A percentile compares a stretch with the other conserved stretches of the same genome.
Conservation (phyloP, 2,888 invertebrate species). For the Conomelus anceps region DNA sequence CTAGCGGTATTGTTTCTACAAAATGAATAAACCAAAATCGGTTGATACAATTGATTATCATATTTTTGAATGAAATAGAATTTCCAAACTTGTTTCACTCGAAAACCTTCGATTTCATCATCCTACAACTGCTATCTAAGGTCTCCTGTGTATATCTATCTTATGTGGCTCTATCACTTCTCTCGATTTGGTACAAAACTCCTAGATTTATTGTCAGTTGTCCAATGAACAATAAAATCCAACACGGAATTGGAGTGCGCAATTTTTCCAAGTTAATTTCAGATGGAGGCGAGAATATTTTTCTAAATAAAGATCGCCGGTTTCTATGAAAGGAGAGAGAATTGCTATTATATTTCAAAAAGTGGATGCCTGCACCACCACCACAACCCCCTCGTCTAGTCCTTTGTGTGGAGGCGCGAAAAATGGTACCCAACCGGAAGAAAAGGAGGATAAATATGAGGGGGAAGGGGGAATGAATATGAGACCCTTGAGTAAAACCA, state of each 20-base stretch:
- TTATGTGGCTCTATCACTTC: no score
- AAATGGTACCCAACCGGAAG: background rate
- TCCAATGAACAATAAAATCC: no score
- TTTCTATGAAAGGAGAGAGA: background rate
- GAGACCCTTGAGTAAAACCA: background rate
- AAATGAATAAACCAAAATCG: no score
- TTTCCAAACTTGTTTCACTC: no score
- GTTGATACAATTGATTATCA: no score
- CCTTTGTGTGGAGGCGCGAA: background rate
- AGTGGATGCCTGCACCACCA: background rate
- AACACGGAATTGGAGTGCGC: background rate
- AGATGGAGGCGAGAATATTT: background rate
- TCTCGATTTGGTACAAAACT: no score
- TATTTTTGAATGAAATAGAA: no score
- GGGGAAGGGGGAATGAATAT: background rate
- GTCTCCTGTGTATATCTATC: no score
- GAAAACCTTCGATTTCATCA: no score
- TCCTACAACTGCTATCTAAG: no score
- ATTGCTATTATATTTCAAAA: background rate
- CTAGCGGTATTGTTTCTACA: no score
- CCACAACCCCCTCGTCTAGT: background rate
- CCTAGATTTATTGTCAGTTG: no score
- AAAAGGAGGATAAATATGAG: background rate
- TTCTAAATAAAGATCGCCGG: background rate
- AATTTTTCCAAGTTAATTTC: background rate